Base-by-base conservation (phyloP, 2,113 vertebrate genomes). In the Plestiodon gilberti region DNA sequence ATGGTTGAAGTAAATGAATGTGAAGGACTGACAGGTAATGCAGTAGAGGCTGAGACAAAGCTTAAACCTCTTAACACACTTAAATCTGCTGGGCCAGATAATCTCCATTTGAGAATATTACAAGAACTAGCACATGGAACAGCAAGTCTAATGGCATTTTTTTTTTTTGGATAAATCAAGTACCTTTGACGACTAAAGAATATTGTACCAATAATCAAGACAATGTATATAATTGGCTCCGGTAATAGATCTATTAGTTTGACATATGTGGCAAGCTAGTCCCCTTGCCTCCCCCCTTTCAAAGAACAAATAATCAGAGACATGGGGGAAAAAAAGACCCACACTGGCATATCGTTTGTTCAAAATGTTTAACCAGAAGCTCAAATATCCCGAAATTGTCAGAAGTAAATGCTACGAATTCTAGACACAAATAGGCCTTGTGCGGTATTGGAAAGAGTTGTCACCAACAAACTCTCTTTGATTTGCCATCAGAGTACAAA, bases 401-500 rank as follows among this genome's bases (percentile, higher is more conserved):
- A 40, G 75, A 90, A 81, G 87, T 75, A 81, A 73, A 88, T 67
- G 75, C 84, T 71, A 65, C 13, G 79, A 35, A 7, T 10, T 20
- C 22, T 33, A 25, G 1, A 65, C 73, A 40, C 76, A 38, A 88
- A 90, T 71, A 88, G 85, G 85, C 67, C 0, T 8, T 77, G 84
- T 78, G n/a, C 87, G n/a, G 0, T 0, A 74, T 13, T 73, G 11
- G 57, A 65, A 79, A 30, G 35, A 52, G 35, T 92, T 62, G 61
- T 83, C 75, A n/a, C 40, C 0, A 0, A 87, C 87, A 87, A 89
- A 87, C 79, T 90, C 64, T 61, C 88, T 89, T 80, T 33, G 69
- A 81, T 89, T 91, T 79, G 78, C 92, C 82, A 81, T 88, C 77
- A 43, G 25, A 75, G 81, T 88, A 82, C 59, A 81, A 70, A 73